Conservation (phyloP, 2,888 invertebrate species). For the Caenorhabditis auriculariae region DNA sequence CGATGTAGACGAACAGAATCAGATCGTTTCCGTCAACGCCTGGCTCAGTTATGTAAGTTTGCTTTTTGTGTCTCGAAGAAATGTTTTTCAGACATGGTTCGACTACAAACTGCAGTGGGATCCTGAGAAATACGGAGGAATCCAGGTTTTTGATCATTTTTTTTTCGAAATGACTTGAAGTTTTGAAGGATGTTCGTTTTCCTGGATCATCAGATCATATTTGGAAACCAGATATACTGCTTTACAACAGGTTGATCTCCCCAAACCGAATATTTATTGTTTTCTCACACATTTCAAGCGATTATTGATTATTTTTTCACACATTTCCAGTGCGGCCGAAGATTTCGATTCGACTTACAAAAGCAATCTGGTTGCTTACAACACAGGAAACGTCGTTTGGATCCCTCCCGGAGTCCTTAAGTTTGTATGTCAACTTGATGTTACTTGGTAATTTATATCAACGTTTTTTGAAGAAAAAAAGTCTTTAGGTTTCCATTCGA, state of each 20-base stretch:
- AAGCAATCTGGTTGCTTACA: slow-evolving; percentile 49
- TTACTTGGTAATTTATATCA: slow-evolving; percentile 23
- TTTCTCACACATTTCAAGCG: background rate
- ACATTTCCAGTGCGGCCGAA: slow-evolving; percentile 40
- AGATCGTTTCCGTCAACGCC: slow-evolving; percentile 54
- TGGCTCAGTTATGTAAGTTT: slow-evolving; percentile 53
- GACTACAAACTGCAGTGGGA: slow-evolving; percentile 57
- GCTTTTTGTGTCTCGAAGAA: background rate
- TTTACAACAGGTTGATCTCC: slow-evolving; percentile 45
- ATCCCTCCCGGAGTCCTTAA: slow-evolving; percentile 56
- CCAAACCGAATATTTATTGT: slow-evolving; percentile 1
- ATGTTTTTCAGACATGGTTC: slow-evolving; percentile 41
- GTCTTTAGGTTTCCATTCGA: slow-evolving; percentile 87
- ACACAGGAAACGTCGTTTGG: slow-evolving; percentile 52
- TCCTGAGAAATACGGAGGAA: slow-evolving; percentile 48
- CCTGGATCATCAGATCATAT: slow-evolving; percentile 67
- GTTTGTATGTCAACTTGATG: slow-evolving; percentile 46
- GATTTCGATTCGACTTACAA: slow-evolving; percentile 53
- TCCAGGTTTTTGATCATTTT: no score
- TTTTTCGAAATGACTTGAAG: no score
- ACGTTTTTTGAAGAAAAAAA: background rate
- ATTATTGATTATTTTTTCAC: no score
- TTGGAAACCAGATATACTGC: slow-evolving; percentile 79
- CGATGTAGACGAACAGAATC: slow-evolving; percentile 65
- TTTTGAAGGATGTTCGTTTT: slow-evolving; percentile 53